A percentile compares a stretch with the other conserved stretches of the same genome.
These are phyloP conservation scores for Tetramorium bicarinatum DNA, from an alignment of 2,888 invertebrate species.

Conservation along the genomic window DNA sequence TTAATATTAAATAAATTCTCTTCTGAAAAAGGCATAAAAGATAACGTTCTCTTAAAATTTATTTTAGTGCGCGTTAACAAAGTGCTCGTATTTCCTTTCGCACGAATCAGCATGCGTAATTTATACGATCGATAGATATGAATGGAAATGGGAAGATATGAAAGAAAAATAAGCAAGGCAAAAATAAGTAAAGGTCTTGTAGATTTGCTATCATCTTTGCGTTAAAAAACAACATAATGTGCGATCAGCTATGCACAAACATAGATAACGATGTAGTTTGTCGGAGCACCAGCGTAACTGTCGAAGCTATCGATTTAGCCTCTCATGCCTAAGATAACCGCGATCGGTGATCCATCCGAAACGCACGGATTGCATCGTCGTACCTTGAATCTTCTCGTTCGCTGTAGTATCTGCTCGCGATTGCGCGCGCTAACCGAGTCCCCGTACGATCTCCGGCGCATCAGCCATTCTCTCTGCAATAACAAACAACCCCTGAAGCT, in stretches of 20 bases:
- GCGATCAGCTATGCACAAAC: neutral
- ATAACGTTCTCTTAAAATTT: constrained; percentile 11
- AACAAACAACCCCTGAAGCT: constrained; percentile 77
- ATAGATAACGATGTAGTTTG: neutral
- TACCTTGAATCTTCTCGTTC: constrained; percentile 76
- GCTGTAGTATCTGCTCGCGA: constrained; percentile 75
- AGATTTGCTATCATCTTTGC: neutral
- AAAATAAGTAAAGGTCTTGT: neutral
- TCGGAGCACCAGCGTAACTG: neutral
- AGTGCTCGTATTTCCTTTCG: neutral
- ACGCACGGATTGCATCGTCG: constrained; percentile 21
- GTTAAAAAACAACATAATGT: neutral
- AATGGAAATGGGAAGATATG: neutral
- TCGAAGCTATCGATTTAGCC: constrained; percentile 5
- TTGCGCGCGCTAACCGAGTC: constrained; percentile 79
- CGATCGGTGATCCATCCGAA: constrained; percentile 27
- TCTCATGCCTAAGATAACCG: constrained; percentile 27
- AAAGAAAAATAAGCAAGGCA: neutral
- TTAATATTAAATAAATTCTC: neutral
- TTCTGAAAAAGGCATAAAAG: neutral
- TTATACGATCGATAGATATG: neutral
- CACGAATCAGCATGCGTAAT: neutral
- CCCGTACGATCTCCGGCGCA: constrained; percentile 80
- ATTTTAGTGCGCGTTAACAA: neutral
- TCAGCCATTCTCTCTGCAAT: constrained; percentile 81